Evolutionary conservation across 2,113 vertebrate genomes (phyloP).

Genomic region (Perccottus glenii): DNA sequence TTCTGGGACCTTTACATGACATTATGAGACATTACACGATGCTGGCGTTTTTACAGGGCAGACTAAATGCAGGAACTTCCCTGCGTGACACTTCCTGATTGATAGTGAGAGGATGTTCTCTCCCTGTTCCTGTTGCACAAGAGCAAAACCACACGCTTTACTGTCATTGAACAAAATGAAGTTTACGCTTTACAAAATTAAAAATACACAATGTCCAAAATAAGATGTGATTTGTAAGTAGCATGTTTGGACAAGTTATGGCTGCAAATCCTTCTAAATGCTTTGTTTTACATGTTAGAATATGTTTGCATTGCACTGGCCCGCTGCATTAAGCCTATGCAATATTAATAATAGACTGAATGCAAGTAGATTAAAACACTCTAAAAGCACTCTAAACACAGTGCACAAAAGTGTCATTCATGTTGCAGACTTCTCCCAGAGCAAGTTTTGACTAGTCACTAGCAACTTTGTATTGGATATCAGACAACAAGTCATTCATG

Average conservation of each 20-base stretch:
- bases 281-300: background rate
- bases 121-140: slow-evolving; percentile 46
- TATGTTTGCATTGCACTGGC: background rate
- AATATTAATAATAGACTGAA: slow-evolving; percentile 1
- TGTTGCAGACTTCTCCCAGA: slow-evolving; percentile 8
- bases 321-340: slow-evolving; percentile 12
- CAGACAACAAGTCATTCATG: background rate
- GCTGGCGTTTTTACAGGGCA: background rate
- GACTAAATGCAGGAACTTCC: slow-evolving; percentile 44
- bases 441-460: background rate
- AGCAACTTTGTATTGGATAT: background rate
- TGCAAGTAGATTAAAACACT: background rate
- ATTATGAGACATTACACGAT: background rate
- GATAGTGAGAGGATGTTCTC: slow-evolving; percentile 60
- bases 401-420: slow-evolving; percentile 8
- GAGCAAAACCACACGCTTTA: slow-evolving; percentile 30
- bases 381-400: slow-evolving; percentile 2
- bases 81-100: slow-evolving; percentile 61
- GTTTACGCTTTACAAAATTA: background rate
- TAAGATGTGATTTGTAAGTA: background rate
- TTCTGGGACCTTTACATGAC: background rate
- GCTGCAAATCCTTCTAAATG: slow-evolving; percentile 71
- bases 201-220: background rate
- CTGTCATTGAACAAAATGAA: slow-evolving; percentile 16
- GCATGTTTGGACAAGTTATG: slow-evolving; percentile 42